Conservation (phyloP, 2,888 invertebrate species). For the Pyrochroa serraticornis region DNA sequence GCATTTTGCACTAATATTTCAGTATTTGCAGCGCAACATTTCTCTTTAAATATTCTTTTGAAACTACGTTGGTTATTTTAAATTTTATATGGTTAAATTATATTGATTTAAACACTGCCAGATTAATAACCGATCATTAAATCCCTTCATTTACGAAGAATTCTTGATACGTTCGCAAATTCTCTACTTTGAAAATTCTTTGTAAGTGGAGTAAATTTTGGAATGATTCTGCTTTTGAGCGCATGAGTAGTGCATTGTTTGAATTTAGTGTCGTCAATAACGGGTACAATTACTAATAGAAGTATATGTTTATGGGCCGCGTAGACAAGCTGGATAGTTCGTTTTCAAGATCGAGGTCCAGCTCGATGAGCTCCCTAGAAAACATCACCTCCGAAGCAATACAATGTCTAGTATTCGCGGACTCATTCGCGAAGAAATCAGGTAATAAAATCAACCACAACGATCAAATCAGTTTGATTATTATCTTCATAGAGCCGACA, state of each 20-base stretch:
- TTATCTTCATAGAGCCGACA: constrained; percentile 72
- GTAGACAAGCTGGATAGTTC: constrained; percentile 96
- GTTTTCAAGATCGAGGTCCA: constrained; percentile 95
- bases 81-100: constrained; percentile 20
- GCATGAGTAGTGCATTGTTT: constrained; percentile 46
- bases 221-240: constrained; percentile 41
- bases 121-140: not conserved
- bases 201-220: constrained; percentile 15
- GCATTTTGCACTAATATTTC: not conserved
- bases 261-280: not conserved
- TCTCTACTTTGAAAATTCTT: constrained; percentile 2
- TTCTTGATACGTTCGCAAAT: not conserved
- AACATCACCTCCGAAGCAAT: constrained; percentile 96
- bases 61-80: constrained; percentile 10
- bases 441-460: constrained; percentile 63
- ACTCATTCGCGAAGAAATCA: constrained; percentile 92
- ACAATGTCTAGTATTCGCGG: constrained; percentile 94
- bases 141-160: constrained; percentile 17
- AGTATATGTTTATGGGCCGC: constrained; percentile 67
- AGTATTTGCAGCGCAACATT: constrained; percentile 11
- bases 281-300: constrained; percentile 35
- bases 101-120: constrained; percentile 24
- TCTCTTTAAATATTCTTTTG: not conserved
- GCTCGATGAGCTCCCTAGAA: constrained; percentile 97
- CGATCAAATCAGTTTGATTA: constrained; percentile 10